These are phyloP conservation scores for Drymodes brunneopygia DNA, from an alignment of 2,113 vertebrate genomes.

Conservation along the genomic window DNA sequence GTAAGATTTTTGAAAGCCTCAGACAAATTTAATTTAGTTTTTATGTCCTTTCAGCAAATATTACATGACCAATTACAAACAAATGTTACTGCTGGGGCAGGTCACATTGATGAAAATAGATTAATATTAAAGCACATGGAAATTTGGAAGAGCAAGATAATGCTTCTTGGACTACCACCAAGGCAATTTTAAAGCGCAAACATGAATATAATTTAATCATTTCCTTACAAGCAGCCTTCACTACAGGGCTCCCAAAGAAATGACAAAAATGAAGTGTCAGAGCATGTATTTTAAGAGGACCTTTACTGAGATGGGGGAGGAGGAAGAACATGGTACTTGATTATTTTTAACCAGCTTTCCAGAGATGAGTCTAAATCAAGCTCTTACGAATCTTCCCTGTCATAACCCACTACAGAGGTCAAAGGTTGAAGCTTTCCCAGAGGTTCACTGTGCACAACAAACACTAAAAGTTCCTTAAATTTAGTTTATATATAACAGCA, in stretches of 20 bases:
- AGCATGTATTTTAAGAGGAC: slow-evolving; percentile 11
- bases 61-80: neutral
- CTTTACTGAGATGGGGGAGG: neutral
- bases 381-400: slow-evolving; percentile 57
- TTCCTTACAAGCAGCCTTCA: slow-evolving; percentile 21
- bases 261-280: slow-evolving; percentile 12
- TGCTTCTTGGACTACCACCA: slow-evolving; percentile 19
- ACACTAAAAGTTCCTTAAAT: slow-evolving; percentile 59
- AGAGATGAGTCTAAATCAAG: slow-evolving; percentile 66
- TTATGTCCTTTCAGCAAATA: neutral
- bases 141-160: slow-evolving; percentile 27
- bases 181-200: slow-evolving; percentile 26
- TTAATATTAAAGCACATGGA: slow-evolving; percentile 13
- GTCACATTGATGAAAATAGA: neutral
- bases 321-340: neutral
- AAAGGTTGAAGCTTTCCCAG: slow-evolving; percentile 77
- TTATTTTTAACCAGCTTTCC: slow-evolving; percentile 55
- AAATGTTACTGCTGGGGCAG: neutral
- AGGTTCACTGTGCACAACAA: slow-evolving; percentile 60
- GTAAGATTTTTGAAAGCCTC: neutral
- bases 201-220: neutral
- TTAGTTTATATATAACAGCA: slow-evolving; percentile 37
- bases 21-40: neutral
- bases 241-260: neutral
- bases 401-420: slow-evolving; percentile 63